phyloP scores from a whole-genome alignment of 2,113 vertebrate species.

The Chiloscyllium plagiosum region DNA sequence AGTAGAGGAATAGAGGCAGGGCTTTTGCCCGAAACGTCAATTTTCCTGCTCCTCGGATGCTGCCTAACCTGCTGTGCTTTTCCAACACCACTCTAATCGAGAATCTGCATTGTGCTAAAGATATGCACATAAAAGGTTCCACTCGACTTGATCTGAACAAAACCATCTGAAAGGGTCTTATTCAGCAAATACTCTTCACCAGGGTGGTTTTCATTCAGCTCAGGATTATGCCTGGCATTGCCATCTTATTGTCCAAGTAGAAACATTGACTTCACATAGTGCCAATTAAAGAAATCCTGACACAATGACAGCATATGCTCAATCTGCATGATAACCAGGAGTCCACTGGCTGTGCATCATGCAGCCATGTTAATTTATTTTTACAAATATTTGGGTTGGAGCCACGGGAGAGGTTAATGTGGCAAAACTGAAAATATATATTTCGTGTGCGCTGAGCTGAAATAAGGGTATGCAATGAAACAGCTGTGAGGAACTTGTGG shows the following conservation, averaged over 20 bases:
- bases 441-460: background rate
- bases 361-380: background rate
- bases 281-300: background rate
- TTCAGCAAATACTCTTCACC: background rate
- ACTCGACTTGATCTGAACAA: background rate
- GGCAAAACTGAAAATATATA: background rate
- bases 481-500: background rate
- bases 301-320: background rate
- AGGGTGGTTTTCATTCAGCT: background rate
- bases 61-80: too few species aligned
- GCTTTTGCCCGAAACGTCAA: too few species aligned
- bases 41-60: too few species aligned
- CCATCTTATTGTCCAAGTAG: background rate
- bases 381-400: background rate
- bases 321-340: background rate
- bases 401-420: background rate
- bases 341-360: background rate
- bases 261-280: background rate
- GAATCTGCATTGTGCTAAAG: background rate
- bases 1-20: background rate
- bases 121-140: background rate
- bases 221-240: background rate
- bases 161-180: background rate
- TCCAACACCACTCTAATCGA: too few species aligned
- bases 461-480: background rate